Conservation (phyloP, 2,888 invertebrate species). For the Quadroppia sp. region DNA sequence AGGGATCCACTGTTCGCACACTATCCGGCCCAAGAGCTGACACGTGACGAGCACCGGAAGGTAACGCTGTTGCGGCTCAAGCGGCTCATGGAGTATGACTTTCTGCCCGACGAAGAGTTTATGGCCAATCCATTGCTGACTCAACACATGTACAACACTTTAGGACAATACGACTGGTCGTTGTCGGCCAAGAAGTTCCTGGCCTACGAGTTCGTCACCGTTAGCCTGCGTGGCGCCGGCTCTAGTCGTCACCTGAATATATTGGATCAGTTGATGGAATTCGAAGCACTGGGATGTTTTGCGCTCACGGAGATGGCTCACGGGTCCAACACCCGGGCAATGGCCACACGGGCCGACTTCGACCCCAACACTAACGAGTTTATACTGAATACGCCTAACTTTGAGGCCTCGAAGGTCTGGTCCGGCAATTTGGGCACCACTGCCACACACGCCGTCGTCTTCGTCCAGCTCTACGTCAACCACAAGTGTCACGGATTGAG, state of each 20-base stretch:
- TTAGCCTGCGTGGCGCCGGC: slow-evolving; percentile 38
- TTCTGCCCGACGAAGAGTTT: slow-evolving; percentile 60
- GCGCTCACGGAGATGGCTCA: slow-evolving; percentile 85
- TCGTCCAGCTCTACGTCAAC: slow-evolving; percentile 80
- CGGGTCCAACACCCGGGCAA: slow-evolving; percentile 81
- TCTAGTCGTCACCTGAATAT: slow-evolving; percentile 39
- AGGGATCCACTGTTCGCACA: slow-evolving; percentile 71
- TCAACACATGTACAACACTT: slow-evolving; percentile 50
- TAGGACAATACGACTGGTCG: slow-evolving; percentile 54
- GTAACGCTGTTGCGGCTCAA: slow-evolving; percentile 55
- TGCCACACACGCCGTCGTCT: slow-evolving; percentile 77
- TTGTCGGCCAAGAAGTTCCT: slow-evolving; percentile 52
- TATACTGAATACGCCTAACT: slow-evolving; percentile 68
- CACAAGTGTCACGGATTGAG: slow-evolving; percentile 78
- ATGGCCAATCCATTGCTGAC: slow-evolving; percentile 52
- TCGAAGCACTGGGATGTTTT: slow-evolving; percentile 67
- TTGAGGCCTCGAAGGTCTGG: slow-evolving; percentile 81
- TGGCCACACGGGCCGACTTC: slow-evolving; percentile 80
- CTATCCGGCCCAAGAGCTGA: slow-evolving; percentile 59
- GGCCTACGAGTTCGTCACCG: slow-evolving; percentile 49
- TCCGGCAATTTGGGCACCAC: slow-evolving; percentile 68
- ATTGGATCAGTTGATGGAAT: slow-evolving; percentile 42
- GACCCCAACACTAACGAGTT: slow-evolving; percentile 66
- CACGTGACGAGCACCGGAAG: slow-evolving; percentile 64
- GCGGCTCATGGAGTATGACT: slow-evolving; percentile 63